Conservation (phyloP, 2,797 vertebrate species). For the Pterois miles region DNA sequence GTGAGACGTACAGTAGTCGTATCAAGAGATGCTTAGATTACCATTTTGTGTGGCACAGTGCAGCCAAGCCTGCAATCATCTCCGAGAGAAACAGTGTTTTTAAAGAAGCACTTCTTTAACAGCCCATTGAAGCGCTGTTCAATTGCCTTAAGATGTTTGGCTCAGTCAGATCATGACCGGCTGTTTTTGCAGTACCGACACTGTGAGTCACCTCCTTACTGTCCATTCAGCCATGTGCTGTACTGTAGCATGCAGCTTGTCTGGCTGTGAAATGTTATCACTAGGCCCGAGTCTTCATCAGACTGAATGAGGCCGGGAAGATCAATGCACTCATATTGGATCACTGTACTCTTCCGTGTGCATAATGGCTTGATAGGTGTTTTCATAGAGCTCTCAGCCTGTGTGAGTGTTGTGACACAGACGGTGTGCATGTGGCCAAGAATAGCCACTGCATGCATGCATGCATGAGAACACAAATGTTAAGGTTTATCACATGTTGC, state of each 20-base stretch:
- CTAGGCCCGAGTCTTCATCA: constrained; percentile 59
- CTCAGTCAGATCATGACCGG: constrained; percentile 43
- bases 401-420: constrained; percentile 1
- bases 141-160: constrained; percentile 29
- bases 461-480: neutral
- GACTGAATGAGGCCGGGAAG: constrained; percentile 52
- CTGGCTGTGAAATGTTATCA: constrained; percentile 67
- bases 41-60: constrained; percentile 38
- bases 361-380: constrained; percentile 56
- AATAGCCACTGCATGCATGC: neutral
- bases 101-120: constrained; percentile 45
- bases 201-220: constrained; percentile 20
- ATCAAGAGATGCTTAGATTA: constrained; percentile 50
- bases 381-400: constrained; percentile 39
- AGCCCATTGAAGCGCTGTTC: constrained; percentile 35
- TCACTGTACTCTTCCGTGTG: constrained; percentile 63
- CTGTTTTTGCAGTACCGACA: constrained; percentile 10
- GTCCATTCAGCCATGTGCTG: constrained; percentile 33
- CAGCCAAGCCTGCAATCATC: constrained; percentile 64
- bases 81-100: constrained; percentile 43
- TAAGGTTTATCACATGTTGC: too few relatives aligned
- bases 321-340: constrained; percentile 71
- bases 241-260: constrained; percentile 12
- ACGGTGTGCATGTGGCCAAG: neutral
- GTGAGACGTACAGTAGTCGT: constrained; percentile 18